These are phyloP conservation scores for Cnemophilus loriae DNA, from an alignment of 2,113 vertebrate genomes.

Conservation along the genomic window DNA sequence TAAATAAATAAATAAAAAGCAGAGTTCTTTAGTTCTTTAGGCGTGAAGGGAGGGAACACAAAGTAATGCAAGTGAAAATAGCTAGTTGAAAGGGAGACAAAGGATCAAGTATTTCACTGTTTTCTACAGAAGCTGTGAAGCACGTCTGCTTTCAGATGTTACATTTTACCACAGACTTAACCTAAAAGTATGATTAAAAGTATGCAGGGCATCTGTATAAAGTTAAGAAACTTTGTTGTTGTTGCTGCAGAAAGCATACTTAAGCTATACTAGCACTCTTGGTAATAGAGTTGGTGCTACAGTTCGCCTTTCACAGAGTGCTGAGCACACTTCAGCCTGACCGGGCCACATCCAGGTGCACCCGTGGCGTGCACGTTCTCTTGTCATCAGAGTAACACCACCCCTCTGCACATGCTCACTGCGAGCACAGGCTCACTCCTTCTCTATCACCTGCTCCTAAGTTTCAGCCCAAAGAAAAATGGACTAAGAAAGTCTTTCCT, in stretches of 20 bases:
- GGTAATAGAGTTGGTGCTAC: neutral
- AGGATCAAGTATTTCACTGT: neutral
- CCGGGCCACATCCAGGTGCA: accelerated
- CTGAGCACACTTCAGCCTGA: neutral
- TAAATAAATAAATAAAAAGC: neutral
- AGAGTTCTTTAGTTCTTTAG: neutral
- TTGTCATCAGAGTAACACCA: neutral
- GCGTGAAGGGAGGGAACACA: neutral
- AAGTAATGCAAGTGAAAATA: neutral
- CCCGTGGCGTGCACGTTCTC: accelerated
- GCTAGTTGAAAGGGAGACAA: neutral
- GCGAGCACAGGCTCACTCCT: neutral
- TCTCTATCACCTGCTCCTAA: neutral
- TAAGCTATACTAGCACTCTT: neutral
- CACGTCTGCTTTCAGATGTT: neutral
- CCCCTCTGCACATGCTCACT: no score
- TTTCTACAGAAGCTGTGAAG: neutral
- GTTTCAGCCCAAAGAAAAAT: neutral
- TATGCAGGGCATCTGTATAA: neutral
- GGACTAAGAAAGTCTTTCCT: neutral
- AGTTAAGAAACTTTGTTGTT: neutral
- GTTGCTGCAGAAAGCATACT: neutral
- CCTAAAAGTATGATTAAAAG: neutral
- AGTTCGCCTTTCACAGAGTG: neutral
- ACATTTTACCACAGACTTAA: neutral